Percentiles rank a stretch among this genome's conserved stretches.
phyloP scores from a whole-genome alignment of 2,888 invertebrate species.

The Pteria penguin region DNA sequence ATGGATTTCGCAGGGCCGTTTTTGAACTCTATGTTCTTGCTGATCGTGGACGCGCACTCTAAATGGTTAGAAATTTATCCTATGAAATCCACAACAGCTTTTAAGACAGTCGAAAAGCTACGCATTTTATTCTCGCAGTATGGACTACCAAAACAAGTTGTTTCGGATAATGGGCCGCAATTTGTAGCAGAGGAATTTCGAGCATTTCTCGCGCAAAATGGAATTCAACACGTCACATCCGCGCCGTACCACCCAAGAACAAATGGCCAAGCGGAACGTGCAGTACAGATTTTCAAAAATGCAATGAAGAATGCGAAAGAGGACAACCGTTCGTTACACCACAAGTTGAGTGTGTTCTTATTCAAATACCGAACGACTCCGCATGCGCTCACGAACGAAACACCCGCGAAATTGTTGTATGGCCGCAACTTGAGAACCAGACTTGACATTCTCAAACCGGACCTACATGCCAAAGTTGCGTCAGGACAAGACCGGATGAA shows the following conservation, averaged over 20 bases:
- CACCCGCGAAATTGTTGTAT: conserved; percentile 18
- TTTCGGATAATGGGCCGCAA: conserved; percentile 41
- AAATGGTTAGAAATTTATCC: conserved; percentile 27
- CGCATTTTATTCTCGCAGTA: conserved; percentile 11
- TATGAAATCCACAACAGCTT: conserved; percentile 18
- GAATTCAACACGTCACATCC: conserved; percentile 34
- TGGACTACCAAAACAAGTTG: conserved; percentile 28
- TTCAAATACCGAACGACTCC: conserved; percentile 5
- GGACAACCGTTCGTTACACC: not conserved
- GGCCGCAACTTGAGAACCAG: conserved; percentile 19
- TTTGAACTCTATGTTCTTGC: conserved; percentile 20
- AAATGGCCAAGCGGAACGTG: conserved; percentile 34
- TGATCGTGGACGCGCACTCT: conserved; percentile 30
- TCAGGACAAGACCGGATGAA: conserved; percentile 3
- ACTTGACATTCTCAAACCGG: conserved; percentile 30
- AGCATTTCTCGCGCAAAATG: conserved; percentile 23
- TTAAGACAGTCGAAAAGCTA: not conserved
- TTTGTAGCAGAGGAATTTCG: conserved; percentile 32
- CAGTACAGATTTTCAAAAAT: conserved; percentile 24
- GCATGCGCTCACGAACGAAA: conserved; percentile 6
- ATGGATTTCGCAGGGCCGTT: conserved; percentile 32
- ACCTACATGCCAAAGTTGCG: conserved; percentile 2
- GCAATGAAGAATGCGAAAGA: conserved; percentile 10
- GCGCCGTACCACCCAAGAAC: no score
- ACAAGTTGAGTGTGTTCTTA: not conserved